phyloP scores from a whole-genome alignment of 2,113 vertebrate genomes.

The Mionectes macconnelli region DNA sequence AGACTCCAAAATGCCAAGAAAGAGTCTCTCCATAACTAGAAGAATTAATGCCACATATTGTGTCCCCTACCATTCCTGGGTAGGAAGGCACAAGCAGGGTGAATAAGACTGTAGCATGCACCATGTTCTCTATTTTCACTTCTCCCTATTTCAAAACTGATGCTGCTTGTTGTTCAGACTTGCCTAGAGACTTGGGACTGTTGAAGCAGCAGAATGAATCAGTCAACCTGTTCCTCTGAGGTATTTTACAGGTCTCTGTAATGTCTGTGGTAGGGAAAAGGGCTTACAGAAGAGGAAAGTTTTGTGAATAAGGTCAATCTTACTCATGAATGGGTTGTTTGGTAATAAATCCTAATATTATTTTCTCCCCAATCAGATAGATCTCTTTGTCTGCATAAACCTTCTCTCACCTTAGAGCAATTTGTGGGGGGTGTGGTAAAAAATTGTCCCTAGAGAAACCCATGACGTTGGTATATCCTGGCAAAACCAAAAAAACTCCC shows the following conservation, averaged over 20 bases:
- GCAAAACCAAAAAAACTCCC: not conserved
- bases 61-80: not conserved
- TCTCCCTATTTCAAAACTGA: not conserved
- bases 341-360: no score
- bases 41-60: not conserved
- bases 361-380: no score
- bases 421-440: no score
- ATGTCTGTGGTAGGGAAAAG: not conserved
- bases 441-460: no score
- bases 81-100: not conserved
- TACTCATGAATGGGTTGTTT: not conserved
- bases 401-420: no score
- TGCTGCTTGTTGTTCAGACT: not conserved
- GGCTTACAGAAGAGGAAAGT: not conserved
- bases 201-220: not conserved
- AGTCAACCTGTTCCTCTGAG: accelerated
- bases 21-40: not conserved
- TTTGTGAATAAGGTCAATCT: not conserved
- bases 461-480: not conserved
- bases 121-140: not conserved
- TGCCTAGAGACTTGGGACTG: not conserved
- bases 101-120: not conserved
- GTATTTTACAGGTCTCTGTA: not conserved
- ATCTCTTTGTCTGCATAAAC: no score
- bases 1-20: not conserved